phyloP scores from a whole-genome alignment of 2,113 vertebrate genomes.

The Anarhynchus alexandrinus region DNA sequence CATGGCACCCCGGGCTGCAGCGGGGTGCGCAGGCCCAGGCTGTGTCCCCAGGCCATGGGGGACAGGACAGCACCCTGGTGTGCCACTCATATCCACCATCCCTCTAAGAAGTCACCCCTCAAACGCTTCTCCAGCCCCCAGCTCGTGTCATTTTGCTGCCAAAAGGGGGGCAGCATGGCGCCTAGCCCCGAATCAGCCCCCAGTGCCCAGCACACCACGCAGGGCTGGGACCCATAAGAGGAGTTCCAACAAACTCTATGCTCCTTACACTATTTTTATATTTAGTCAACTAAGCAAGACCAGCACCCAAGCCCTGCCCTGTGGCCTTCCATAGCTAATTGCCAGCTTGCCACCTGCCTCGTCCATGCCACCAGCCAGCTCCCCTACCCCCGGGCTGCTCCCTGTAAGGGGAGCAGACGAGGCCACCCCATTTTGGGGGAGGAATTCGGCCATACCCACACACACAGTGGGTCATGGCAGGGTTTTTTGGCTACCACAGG shows the following conservation, averaged over 20 bases:
- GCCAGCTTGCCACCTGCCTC: rapidly evolving
- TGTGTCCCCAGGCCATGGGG: rapidly evolving
- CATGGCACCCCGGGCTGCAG: neutral
- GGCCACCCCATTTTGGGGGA: no score
- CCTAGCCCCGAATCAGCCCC: no score
- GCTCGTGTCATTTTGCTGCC: neutral
- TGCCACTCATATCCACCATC: neutral
- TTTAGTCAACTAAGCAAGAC: neutral
- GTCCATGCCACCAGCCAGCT: neutral
- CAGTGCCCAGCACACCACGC: rapidly evolving
- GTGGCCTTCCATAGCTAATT: neutral
- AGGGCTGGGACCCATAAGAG: neutral
- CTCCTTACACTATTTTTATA: neutral
- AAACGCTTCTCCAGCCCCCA: neutral
- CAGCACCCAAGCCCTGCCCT: neutral
- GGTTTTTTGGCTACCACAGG: neutral
- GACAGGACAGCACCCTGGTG: neutral
- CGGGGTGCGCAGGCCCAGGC: rapidly evolving
- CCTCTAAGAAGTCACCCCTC: neutral
- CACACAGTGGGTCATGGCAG: rapidly evolving
- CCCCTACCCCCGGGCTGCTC: no score
- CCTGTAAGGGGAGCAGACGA: rapidly evolving
- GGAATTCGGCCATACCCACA: neutral
- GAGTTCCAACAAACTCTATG: rapidly evolving
- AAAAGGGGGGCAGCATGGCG: neutral